Base-by-base conservation (phyloP, 2,797 vertebrate genomes). In the Danio albolineatus region DNA sequence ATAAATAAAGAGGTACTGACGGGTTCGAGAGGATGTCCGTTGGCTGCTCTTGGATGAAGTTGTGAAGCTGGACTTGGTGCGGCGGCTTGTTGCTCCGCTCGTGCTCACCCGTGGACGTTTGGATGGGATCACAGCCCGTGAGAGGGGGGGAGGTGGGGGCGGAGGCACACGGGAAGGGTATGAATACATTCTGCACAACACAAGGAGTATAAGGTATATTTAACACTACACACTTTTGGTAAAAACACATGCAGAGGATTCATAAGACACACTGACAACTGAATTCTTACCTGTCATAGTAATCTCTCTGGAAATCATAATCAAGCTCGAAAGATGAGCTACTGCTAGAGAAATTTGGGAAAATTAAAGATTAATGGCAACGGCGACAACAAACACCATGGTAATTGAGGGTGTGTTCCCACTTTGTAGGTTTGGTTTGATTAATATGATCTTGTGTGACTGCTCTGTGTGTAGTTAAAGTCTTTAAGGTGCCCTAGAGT, bases 301-400 rank as follows among this genome's bases (percentile, higher is more conserved):
- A 97, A 89, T 97, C 96, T 85, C 96, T 94, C 82, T 97, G 96
- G 84, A 97, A 97, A 87, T 97, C 96, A 72, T 96, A 97, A 86
- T 97, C 96, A 14, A 97, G 92, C 17, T 97, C 94, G 17, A 94
- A 95, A 0, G 92, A 90, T 17, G 93, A 91, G 61, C 91, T 92
- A 84, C 93, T 92, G 85, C 49, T 4, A n/a, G 5, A 43, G 10
- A 69, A 16, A 64, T 16, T 54, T 13, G 8, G 69, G 9, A 36
- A 60, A 38, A 73, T 17, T 4, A 7, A 7, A 39, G 43, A 59
- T 56, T 17, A 13, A n/a, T 28, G 74, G 88, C 85, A 89, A n/a
- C 89, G 87, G 85, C 88, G 89, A 87, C 17, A 7, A 38, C 8
- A 44, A 10, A 13, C 53, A 39, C 13, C 0, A 9, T 17, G 28